A percentile compares a stretch with the other conserved stretches of the same genome.
Conservation (phyloP, 2,797 vertebrate genomes). For the Danio tinwini region DNA sequence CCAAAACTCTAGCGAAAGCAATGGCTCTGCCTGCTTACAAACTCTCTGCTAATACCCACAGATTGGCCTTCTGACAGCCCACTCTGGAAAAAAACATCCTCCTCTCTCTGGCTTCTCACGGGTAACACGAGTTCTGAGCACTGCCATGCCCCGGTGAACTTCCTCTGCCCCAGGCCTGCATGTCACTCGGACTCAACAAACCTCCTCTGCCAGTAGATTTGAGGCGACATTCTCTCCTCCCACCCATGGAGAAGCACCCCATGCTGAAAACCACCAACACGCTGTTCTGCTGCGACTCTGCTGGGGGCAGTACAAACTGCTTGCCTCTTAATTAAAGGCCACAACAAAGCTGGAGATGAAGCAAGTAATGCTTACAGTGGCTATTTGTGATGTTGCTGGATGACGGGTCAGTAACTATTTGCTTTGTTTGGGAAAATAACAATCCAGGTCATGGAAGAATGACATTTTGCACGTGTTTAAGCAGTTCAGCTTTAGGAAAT, state of each 20-base stretch:
- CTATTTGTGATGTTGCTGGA: constrained; percentile 35
- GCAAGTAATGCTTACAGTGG: constrained; percentile 47
- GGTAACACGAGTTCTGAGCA: constrained; percentile 45
- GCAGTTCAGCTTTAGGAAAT: neutral
- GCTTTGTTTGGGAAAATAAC: constrained; percentile 40
- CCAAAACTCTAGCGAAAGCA: constrained; percentile 59
- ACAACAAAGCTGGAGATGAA: constrained; percentile 34
- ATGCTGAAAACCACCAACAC: constrained; percentile 49
- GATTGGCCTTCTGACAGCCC: constrained; percentile 41
- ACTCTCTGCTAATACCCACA: constrained; percentile 56
- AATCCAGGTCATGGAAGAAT: constrained; percentile 26
- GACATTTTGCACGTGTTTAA: neutral
- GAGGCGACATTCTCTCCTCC: constrained; percentile 46
- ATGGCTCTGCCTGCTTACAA: constrained; percentile 53
- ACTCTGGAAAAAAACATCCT: constrained; percentile 49
- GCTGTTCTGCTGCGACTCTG: constrained; percentile 42
- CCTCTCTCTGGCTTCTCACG: constrained; percentile 44
- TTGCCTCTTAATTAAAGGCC: constrained; percentile 58
- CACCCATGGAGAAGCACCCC: constrained; percentile 45
- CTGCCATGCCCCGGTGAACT: constrained; percentile 50
- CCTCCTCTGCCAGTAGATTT: constrained; percentile 41
- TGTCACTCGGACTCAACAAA: constrained; percentile 47
- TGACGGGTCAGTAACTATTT: constrained; percentile 36
- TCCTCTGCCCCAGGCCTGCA: constrained; percentile 49
- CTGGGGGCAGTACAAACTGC: constrained; percentile 48